Percentiles rank a stretch among this genome's conserved stretches.
Evolutionary conservation across 2,797 vertebrate species (phyloP).

Genomic region (Alosa sapidissima): DNA sequence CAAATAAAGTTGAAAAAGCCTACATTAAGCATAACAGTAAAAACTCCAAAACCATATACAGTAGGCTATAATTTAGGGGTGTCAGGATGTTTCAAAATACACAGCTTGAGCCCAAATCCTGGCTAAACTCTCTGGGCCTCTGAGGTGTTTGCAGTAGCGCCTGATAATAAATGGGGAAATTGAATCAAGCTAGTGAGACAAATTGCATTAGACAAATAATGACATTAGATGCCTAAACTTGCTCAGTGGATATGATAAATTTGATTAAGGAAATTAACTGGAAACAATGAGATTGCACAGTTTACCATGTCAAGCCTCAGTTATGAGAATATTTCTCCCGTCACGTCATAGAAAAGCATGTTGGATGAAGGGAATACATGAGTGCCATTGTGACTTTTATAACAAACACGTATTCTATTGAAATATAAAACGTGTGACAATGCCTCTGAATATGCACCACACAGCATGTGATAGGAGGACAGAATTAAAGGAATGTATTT

Average conservation of each 20-base stretch:
- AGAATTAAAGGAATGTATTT: background rate
- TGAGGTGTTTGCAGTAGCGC: background rate
- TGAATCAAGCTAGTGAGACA: background rate
- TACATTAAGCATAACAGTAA: too few relatives aligned
- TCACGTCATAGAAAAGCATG: too few relatives aligned
- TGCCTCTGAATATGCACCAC: background rate
- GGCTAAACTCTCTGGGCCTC: background rate
- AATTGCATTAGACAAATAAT: constrained; percentile 4
- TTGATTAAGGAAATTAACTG: background rate
- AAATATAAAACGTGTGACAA: too few relatives aligned
- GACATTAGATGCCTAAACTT: background rate
- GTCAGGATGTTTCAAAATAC: background rate
- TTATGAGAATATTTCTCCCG: background rate
- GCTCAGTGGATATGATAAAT: background rate
- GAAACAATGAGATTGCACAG: background rate
- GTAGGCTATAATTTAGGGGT: too few relatives aligned
- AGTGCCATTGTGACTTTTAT: too few relatives aligned
- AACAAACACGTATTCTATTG: too few relatives aligned
- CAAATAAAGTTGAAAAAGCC: too few relatives aligned
- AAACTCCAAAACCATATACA: too few relatives aligned
- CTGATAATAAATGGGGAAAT: background rate
- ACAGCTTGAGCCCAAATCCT: background rate
- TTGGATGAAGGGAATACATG: too few relatives aligned
- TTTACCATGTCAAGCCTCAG: background rate
- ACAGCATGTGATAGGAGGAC: background rate